Conservation (phyloP, 2,113 vertebrate species). For the Burhinus bistriatus region DNA sequence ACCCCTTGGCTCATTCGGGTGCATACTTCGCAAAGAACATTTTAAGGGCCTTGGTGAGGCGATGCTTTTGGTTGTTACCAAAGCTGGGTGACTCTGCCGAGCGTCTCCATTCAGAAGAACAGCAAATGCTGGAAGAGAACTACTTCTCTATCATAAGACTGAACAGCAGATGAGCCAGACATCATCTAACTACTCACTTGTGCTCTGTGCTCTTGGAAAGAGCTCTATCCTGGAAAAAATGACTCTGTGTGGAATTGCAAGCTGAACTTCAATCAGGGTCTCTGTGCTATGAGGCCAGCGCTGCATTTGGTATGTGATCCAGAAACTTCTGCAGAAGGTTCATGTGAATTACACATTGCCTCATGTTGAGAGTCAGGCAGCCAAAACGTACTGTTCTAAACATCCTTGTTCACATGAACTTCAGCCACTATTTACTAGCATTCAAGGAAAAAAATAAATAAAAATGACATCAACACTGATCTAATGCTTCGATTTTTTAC, state of each 20-base stretch:
- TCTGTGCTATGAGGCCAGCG: not conserved
- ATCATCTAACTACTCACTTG: not conserved
- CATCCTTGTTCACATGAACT: constrained; percentile 4
- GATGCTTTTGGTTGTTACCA: not conserved
- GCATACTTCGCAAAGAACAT: not conserved
- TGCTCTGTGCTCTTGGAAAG: not conserved
- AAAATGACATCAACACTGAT: not conserved
- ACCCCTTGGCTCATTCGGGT: not conserved
- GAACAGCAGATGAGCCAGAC: not conserved
- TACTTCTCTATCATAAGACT: not conserved
- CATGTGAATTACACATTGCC: constrained; percentile 6
- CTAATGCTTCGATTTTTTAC: not conserved
- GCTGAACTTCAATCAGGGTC: not conserved
- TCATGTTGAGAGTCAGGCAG: not conserved
- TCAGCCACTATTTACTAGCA: constrained; percentile 3
- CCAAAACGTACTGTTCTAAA: constrained; percentile 11
- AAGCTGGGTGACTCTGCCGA: not conserved
- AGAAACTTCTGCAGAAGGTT: constrained; percentile 17
- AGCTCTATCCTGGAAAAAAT: not conserved
- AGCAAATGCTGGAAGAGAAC: not conserved
- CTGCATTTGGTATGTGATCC: not conserved
- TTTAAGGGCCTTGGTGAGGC: not conserved
- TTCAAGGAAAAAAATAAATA: not conserved
- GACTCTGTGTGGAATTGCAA: not conserved
- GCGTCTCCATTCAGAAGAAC: not conserved